Conservation (phyloP, 1,140 invertebrate species). For the Drosophila sp. region DNA sequence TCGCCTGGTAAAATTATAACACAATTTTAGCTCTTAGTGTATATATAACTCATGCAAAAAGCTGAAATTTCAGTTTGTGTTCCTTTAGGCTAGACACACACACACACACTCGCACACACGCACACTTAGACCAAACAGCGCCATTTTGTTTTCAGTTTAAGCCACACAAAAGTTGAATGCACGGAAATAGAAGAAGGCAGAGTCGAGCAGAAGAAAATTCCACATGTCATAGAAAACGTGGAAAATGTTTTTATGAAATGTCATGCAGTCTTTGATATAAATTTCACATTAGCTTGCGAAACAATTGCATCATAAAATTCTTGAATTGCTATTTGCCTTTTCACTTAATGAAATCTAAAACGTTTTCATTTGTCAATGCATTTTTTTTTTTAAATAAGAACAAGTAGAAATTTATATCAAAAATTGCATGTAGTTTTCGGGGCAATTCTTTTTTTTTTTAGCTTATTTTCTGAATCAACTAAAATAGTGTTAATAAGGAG, state of each 20-base stretch:
- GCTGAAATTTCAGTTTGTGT: conserved; percentile 76
- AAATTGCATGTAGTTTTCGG: no score
- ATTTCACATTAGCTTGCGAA: not conserved
- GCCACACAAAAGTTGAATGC: conserved; percentile 58
- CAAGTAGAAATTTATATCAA: no score
- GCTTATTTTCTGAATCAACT: no score
- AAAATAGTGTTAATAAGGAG: no score
- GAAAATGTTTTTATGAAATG: not conserved
- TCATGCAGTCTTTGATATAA: no score
- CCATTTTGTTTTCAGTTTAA: conserved; percentile 72
- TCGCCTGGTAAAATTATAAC: conserved; percentile 63
- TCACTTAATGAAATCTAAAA: not conserved
- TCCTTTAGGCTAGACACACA: conserved; percentile 57
- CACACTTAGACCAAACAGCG: conserved; percentile 16
- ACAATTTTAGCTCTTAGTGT: conserved; percentile 63
- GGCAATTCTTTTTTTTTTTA: no score
- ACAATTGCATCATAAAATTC: not conserved
- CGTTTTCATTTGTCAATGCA: not conserved
- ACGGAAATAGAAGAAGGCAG: conserved; percentile 44
- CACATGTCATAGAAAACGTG: not conserved
- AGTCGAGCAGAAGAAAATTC: not conserved
- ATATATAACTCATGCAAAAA: conserved; percentile 67
- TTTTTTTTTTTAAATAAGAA: not conserved
- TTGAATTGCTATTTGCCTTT: not conserved
- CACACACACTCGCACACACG: conserved; percentile 24